Conservation (phyloP, 2,888 invertebrate genomes). For the Cataglyphis albicans region DNA sequence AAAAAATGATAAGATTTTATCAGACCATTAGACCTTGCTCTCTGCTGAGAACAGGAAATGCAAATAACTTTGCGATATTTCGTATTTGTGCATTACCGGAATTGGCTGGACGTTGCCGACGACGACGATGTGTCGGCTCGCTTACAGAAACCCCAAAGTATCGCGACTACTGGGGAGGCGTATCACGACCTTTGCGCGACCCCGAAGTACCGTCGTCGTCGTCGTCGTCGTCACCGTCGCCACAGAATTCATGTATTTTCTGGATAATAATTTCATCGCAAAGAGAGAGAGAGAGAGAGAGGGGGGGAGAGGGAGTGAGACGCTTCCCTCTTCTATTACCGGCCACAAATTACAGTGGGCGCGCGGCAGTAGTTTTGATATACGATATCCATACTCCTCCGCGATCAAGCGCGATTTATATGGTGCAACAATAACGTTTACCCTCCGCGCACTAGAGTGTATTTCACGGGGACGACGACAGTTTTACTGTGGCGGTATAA, state of each 20-base stretch:
- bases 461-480: conserved; percentile 70
- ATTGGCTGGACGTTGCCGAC: conserved; percentile 49
- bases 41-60: background rate
- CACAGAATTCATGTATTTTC: conserved; percentile 70
- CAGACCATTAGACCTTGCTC: conserved; percentile 25
- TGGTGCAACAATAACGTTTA: conserved; percentile 77
- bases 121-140: conserved; percentile 29
- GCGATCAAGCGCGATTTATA: conserved; percentile 77
- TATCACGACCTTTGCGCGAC: conserved; percentile 45
- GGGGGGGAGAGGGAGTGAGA: background rate
- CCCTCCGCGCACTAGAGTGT: conserved; percentile 67
- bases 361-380: conserved; percentile 74
- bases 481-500: conserved; percentile 71
- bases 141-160: conserved; percentile 20
- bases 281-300: background rate
- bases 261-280: conserved; percentile 75
- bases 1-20: conserved; percentile 9
- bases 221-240: conserved; percentile 5
- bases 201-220: conserved; percentile 42
- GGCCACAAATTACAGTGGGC: conserved; percentile 73
- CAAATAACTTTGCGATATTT: conserved; percentile 14
- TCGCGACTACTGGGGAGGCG: conserved; percentile 18
- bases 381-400: conserved; percentile 75
- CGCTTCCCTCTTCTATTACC: conserved; percentile 72
- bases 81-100: conserved; percentile 51